Base-by-base conservation (phyloP, 2,888 invertebrate species). In the Aelia acuminata region DNA sequence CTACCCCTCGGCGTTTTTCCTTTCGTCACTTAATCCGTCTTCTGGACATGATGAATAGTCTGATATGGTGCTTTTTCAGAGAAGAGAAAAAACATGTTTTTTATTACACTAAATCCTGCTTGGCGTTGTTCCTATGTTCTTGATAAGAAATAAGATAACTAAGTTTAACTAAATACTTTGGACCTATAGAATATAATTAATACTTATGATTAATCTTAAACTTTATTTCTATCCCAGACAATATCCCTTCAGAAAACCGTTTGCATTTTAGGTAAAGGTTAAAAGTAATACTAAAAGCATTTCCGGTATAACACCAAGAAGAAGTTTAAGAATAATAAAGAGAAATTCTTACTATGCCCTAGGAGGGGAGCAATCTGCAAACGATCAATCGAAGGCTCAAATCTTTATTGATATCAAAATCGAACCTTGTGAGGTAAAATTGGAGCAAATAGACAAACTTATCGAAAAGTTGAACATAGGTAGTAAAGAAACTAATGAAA, bases 261-360 rank as follows among this genome's bases (percentile, higher is more conserved):
- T 39, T 47, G 1, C n/a, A 13, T 80, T 80, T 80, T 80, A 80
- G 80, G 80, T 80, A 80, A 80, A 47, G n/a, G 80, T 80, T n/a
- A 80, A 80, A 39, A 80, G 43, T 43, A 43, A n/a, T 47, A 43
- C 43, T 5, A 80, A 80, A 47, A 20, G 5, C 10, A 43, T 43
- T 47, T 47, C n/a, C 43, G 43, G n/a, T 15, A 11, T 47, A 85
- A 49, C 49, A 11, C 85, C 85, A 18, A n/a, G 85, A 47, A 85
- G 85, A 18, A 85, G 85, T 49, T 48, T 49, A 31, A 85, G 85
- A 85, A 85, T 85, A 31, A 85, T 31, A 85, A 85, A 26, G 39
- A 85, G 47, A 49, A 85, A 85, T 50, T 50, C 35, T 31, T 85
- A n/a, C 31, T 85, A 15, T 47, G 20, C 31, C 7, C 18, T 22